Base-by-base conservation (phyloP, 2,888 invertebrate species). In the Harpalus rubripes region DNA sequence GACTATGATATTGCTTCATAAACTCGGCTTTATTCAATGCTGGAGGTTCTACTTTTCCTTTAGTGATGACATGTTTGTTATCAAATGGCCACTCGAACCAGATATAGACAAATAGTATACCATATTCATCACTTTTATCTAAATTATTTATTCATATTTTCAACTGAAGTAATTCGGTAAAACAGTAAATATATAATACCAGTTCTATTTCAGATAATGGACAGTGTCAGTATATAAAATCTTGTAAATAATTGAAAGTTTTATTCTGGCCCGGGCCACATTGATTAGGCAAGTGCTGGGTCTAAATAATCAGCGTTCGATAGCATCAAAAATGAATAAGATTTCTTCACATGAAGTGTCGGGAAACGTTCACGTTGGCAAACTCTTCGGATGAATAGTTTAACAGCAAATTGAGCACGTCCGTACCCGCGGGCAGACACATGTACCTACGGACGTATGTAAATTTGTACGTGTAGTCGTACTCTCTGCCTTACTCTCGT, bases 371-470 rank as follows among this genome's bases (percentile, higher is more conserved):
- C 8, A 68, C 68, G 41, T 44, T 74, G 26, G 72, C 72, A 74
- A 74, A 74, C 72, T 74, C 72, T 74, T 74, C 18, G 44, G 44
- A 74, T 74, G 72, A 74, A 80, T 80, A 80, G 80, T 80, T 80
- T 63, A 63, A 44, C 80, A 80, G 80, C 80, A 80, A 80, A 80
- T 80, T 80, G 80, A 80, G 63, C 63, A 80, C 80, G 80, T 80
- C 80, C 63, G 80, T 80, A 63, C 10, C 80, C 80, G 80, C 80
- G 58, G 63, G 80, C 63, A 61, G 44, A 80, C 80, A 80, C 63
- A 63, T 80, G 63, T 52, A 68, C n/a, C 7, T 68, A 68, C 68
- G 68, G 68, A 68, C 68, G 68, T 68, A 68, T 68, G 68, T 68
- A 68, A 68, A 68, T 68, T 68, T 18, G 63, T 63, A 63, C 63